Evolutionary conservation across 2,888 invertebrate genomes (phyloP), one percentile per base, ranked within the genome.

Genomic region (Nemotelus nigrinus): DNA sequence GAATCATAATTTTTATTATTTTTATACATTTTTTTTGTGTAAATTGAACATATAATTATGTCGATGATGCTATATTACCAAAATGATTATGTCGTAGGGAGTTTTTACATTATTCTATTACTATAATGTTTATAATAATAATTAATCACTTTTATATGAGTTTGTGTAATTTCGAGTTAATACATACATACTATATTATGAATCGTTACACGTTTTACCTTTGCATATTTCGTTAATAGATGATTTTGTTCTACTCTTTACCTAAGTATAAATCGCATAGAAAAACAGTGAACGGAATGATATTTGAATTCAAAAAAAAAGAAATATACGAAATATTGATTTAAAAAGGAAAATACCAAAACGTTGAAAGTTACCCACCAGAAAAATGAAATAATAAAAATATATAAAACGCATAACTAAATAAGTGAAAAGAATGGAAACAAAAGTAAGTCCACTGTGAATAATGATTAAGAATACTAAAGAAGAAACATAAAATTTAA

Each of bases 361-460:
- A 77, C 78, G 78, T 79, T 79, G 81, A 80, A 81, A 81, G 80
- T 72, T 81, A 80, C 82, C 82, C 81, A 81, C 81, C 80, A 82
- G 80, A 80, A 81, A 79, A 63, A 60, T 76, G 72, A 77, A 63
- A 76, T 75, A 50, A 72, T 71, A 68, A 78, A 47, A 25, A 25
- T 25, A 76, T 71, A 77, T 78, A 79, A 76, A 76, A 78, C 60
- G 74, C 71, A 60, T 74, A 74, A 60, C 60, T 74, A 58, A 58
- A 45, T 58, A 72, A 72, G 63, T 4, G 63, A 50, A 74, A 10
- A 43, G 47, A 72, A 47, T 50, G 60, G 8, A 72, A 74, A 47
- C 7, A 53, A 74, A 60, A 74, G 25, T 25, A 25, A 74, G 74
- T 77, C 72, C 78, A 80, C 72, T 77, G 78, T 78, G 72, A 78